These are phyloP conservation scores for Aphrophora alni DNA, from an alignment of 2,888 invertebrate species.

Conservation along the genomic window DNA sequence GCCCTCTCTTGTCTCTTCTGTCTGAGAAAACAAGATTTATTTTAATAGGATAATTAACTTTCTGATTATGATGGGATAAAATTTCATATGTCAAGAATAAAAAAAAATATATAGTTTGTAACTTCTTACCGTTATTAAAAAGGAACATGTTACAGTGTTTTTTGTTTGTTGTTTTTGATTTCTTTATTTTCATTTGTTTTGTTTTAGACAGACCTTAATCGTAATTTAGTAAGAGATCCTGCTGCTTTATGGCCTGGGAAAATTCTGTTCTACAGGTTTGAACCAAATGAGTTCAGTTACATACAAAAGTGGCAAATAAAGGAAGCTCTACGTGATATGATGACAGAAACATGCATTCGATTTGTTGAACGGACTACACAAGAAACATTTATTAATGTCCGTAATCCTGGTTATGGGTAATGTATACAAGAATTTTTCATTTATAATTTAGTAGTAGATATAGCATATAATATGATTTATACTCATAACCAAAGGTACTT, in stretches of 20 bases:
- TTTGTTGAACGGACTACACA: constrained; percentile 42
- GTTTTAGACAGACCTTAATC: constrained; percentile 11
- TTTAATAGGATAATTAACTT: too few relatives aligned
- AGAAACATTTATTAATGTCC: constrained; percentile 37
- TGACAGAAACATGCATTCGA: constrained; percentile 43
- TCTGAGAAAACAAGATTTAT: too few relatives aligned
- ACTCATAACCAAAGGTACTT: too few relatives aligned
- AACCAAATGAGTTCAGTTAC: constrained; percentile 33
- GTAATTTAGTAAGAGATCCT: constrained; percentile 22
- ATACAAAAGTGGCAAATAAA: constrained; percentile 19
- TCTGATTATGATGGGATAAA: too few relatives aligned
- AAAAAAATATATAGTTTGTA: too few relatives aligned
- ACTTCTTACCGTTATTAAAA: too few relatives aligned
- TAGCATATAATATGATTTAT: too few relatives aligned
- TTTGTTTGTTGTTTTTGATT: neutral
- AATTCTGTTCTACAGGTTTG: constrained; percentile 32
- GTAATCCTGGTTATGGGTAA: constrained; percentile 37
- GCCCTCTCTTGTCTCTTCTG: too few relatives aligned
- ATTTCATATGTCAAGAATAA: too few relatives aligned
- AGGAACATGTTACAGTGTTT: too few relatives aligned
- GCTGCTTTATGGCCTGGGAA: constrained; percentile 33
- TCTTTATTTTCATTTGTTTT: neutral
- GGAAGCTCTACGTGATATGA: constrained; percentile 41
- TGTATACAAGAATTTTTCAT: too few relatives aligned
- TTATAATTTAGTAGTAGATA: too few relatives aligned